phyloP scores from a whole-genome alignment of 2,113 vertebrate species.

The Poecile atricapillus region DNA sequence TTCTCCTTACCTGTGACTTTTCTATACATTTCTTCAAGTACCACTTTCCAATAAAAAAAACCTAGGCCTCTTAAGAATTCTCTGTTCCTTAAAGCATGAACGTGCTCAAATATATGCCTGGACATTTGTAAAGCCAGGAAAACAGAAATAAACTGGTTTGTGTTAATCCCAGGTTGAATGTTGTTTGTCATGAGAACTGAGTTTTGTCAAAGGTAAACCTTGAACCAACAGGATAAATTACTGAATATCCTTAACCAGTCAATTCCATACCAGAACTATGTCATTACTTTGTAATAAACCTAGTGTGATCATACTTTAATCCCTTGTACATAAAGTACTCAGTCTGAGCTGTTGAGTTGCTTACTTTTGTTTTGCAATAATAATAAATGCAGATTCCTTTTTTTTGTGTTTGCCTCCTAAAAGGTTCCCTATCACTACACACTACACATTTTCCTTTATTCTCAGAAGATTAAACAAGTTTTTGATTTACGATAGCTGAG shows the following conservation, averaged over 20 bases:
- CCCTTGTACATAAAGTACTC: background rate
- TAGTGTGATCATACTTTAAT: background rate
- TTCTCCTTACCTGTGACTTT: background rate
- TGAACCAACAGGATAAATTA: background rate
- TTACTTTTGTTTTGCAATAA: background rate
- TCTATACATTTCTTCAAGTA: background rate
- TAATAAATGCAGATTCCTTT: background rate
- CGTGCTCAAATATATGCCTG: background rate
- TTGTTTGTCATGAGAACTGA: background rate
- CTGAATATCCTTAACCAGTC: background rate
- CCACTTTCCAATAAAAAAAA: background rate
- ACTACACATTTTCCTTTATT: background rate
- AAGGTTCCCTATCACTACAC: background rate
- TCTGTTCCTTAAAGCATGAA: background rate
- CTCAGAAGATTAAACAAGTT: background rate
- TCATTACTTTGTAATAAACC: background rate
- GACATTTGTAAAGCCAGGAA: background rate
- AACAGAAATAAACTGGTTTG: background rate
- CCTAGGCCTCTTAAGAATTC: background rate
- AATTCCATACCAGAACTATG: background rate
- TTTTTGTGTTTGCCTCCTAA: background rate
- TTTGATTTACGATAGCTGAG: background rate
- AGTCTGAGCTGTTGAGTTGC: background rate
- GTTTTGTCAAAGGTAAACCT: background rate
- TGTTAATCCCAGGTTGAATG: background rate